phyloP scores from a whole-genome alignment of 2,888 invertebrate species.

The Silvanus unidentatus region DNA sequence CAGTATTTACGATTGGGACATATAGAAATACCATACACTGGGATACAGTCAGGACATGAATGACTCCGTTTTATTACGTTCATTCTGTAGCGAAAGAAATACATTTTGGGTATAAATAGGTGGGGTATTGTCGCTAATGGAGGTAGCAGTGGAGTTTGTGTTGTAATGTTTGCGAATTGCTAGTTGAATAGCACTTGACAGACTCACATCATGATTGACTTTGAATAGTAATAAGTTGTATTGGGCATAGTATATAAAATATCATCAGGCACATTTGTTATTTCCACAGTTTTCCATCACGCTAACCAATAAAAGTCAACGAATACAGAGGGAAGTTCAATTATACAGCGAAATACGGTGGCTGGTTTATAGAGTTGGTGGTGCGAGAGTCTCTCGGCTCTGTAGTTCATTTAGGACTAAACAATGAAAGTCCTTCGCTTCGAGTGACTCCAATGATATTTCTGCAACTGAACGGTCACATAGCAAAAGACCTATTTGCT shows the following conservation, averaged over 20 bases:
- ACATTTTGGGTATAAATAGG: too few species aligned
- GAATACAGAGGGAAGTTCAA: constrained; percentile 22
- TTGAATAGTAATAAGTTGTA: too few species aligned
- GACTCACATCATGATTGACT: too few species aligned
- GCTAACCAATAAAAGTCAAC: constrained; percentile 24
- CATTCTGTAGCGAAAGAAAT: constrained; percentile 16
- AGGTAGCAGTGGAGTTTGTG: too few species aligned
- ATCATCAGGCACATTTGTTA: too few species aligned
- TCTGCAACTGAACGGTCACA: constrained; percentile 20
- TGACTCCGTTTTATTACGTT: constrained; percentile 32
- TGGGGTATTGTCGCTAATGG: too few species aligned
- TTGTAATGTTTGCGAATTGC: too few species aligned
- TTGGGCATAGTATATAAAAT: too few species aligned
- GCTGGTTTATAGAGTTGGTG: too few species aligned
- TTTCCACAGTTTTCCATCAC: too few species aligned
- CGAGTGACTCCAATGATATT: constrained; percentile 10
- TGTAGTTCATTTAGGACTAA: constrained; percentile 21
- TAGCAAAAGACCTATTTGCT: constrained; percentile 9
- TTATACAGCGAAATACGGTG: constrained; percentile 10
- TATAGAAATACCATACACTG: constrained; percentile 20
- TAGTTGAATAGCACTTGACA: too few species aligned
- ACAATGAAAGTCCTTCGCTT: constrained; percentile 18
- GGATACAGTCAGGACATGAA: constrained; percentile 27
- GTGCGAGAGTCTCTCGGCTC: not conserved
- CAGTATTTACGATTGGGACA: constrained; percentile 30